phyloP scores from a whole-genome alignment of 2,888 invertebrate species.

The Lagria hirta region DNA sequence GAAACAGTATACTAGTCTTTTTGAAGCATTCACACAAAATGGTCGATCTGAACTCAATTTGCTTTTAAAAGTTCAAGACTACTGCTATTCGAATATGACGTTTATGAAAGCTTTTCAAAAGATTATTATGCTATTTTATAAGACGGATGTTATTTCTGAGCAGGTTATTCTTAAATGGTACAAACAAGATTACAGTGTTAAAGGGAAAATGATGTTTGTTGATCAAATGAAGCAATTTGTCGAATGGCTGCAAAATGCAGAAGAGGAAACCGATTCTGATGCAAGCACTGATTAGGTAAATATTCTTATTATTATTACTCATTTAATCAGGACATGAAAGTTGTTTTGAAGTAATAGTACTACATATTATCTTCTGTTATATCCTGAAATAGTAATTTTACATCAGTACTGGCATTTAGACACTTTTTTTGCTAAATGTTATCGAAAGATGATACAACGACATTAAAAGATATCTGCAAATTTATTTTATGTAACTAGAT shows the following conservation, averaged over 20 bases:
- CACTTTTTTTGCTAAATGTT: constrained; percentile 34
- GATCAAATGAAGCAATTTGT: constrained; percentile 98
- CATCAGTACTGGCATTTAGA: constrained; percentile 43
- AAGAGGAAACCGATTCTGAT: constrained; percentile 75
- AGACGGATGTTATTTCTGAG: constrained; percentile 93
- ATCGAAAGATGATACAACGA: constrained; percentile 34
- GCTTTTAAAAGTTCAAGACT: constrained; percentile 92
- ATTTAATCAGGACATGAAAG: not conserved
- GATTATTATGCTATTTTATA: constrained; percentile 94
- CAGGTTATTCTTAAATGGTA: constrained; percentile 96
- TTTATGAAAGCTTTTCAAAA: constrained; percentile 99
- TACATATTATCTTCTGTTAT: too few relatives aligned
- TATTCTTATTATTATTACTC: not conserved
- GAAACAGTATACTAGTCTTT: constrained; percentile 81
- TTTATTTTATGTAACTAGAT: constrained; percentile 8
- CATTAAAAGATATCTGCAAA: too few relatives aligned
- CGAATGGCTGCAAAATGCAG: constrained; percentile 96
- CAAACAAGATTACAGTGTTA: constrained; percentile 81
- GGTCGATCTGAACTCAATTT: constrained; percentile 86
- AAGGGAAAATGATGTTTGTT: constrained; percentile 96
- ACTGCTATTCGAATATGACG: constrained; percentile 98
- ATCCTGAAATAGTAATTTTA: constrained; percentile 33
- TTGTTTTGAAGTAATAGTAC: too few relatives aligned
- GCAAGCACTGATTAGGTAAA: constrained; percentile 52
- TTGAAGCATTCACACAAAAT: constrained; percentile 84